These are phyloP conservation scores for Amphiprion clarkii DNA, from an alignment of 2,797 vertebrate genomes.

Conservation along the genomic window DNA sequence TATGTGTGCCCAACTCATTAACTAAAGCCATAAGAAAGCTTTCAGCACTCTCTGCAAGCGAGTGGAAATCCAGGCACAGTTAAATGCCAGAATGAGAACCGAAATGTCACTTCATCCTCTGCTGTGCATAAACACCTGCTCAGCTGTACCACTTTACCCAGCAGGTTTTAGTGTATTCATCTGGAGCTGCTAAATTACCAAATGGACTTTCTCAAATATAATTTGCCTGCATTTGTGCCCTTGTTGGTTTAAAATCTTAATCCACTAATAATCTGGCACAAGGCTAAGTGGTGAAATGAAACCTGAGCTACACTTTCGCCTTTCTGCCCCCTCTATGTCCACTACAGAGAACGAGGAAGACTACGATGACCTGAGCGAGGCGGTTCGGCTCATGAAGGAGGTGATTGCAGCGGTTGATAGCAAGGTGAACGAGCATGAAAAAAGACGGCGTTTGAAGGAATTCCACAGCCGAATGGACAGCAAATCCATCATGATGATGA, in stretches of 20 bases:
- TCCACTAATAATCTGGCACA: too few species aligned
- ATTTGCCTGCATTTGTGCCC: neutral
- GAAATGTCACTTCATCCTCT: slow-evolving; percentile 36
- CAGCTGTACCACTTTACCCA: slow-evolving; percentile 5
- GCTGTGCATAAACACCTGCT: slow-evolving; percentile 37
- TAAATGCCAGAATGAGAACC: slow-evolving; percentile 34
- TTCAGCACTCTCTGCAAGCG: slow-evolving; percentile 15
- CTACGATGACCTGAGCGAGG: slow-evolving; percentile 87
- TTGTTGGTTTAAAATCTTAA: neutral
- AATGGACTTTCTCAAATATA: neutral
- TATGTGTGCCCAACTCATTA: slow-evolving; percentile 9
- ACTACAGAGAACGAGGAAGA: slow-evolving; percentile 90
- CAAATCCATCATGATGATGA: slow-evolving; percentile 98
- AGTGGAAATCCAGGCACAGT: slow-evolving; percentile 4
- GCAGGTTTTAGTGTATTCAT: slow-evolving; percentile 31
- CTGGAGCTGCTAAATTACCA: slow-evolving; percentile 23
- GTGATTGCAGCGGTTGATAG: slow-evolving; percentile 92
- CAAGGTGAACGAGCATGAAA: slow-evolving; percentile 95
- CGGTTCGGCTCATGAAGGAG: slow-evolving; percentile 90
- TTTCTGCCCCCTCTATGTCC: neutral
- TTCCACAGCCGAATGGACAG: slow-evolving; percentile 92
- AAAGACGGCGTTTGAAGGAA: slow-evolving; percentile 91
- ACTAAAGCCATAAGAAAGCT: slow-evolving; percentile 29
- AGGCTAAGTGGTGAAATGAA: neutral
- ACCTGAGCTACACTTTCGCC: neutral